phyloP scores from a whole-genome alignment of 1,140 invertebrate species.

The Teleopsis dalmanni region DNA sequence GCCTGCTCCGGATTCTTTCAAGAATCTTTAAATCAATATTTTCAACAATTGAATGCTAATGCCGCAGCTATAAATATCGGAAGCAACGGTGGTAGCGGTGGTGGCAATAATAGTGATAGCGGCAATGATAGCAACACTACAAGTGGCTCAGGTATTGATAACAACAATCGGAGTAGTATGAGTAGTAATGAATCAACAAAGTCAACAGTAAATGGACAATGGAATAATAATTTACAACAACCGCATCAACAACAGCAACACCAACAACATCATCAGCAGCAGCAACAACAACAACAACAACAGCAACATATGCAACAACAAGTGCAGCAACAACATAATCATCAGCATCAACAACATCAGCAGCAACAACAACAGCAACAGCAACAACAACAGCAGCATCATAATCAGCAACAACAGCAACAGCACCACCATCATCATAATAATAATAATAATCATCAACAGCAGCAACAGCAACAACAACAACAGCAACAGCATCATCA shows the following conservation, averaged over 20 bases:
- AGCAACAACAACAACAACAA: background rate
- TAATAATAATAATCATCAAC: conserved; percentile 18
- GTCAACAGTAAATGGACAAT: conserved; percentile 15
- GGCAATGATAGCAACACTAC: conserved; percentile 3
- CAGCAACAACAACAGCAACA: conserved; percentile 20
- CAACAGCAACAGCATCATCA: conserved; percentile 11
- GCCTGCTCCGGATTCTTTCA: conserved; percentile 35
- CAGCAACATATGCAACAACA: conserved; percentile 13
- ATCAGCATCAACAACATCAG: conserved; percentile 26
- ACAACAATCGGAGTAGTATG: conserved; percentile 34
- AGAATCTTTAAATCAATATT: conserved; percentile 38
- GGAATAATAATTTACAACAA: background rate
- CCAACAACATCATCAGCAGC: background rate
- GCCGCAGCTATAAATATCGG: conserved; percentile 18
- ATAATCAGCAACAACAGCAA: conserved; percentile 24
- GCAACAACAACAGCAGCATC: conserved; percentile 23
- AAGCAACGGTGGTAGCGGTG: conserved; percentile 5
- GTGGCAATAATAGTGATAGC: conserved; percentile 14
- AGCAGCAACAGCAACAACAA: conserved; percentile 14
- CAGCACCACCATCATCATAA: conserved; percentile 21
- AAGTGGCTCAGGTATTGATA: conserved; percentile 20
- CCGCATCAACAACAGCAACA: background rate
- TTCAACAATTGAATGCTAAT: conserved; percentile 35
- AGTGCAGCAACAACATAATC: conserved; percentile 22
- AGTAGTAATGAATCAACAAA: conserved; percentile 39